Evolutionary conservation across 2,888 invertebrate species (phyloP), one percentile per base, ranked within the genome.

Genomic region (Drosophila atripex): DNA sequence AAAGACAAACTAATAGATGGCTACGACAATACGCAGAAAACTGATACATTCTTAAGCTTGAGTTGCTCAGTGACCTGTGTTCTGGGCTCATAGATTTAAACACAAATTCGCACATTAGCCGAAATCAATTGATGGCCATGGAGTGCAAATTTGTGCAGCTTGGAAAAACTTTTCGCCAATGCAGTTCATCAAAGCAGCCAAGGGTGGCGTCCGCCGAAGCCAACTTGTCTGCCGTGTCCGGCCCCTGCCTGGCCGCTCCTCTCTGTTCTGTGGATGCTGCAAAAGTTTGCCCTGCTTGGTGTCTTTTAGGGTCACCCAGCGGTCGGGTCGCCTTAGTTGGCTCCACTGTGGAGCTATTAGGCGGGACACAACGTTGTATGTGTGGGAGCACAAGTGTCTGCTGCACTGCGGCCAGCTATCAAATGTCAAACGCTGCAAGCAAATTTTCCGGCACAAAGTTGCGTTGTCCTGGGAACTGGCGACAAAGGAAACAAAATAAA

Each of bases 81-180:
- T 18, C 51, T 39, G 39, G 43, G 38, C 39, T 68, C 78, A 80
- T 82, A 78, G 78, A 82, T 86, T 75, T 61, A 71, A 73, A 80
- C 75, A 86, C 78, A 73, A 83, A 80, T 80, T 76, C 78, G 75
- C 80, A 76, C 75, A 80, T 80, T 82, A 78, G 71, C 63, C 71
- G 57, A 49, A 65, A 32, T 46, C 49, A 61, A 59, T 60, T 51
- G 52, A 23, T 57, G 9, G 43, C 18, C 45, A 60, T 58, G 43
- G 63, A 73, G 71, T 76, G 70, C 60, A 71, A 74, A 83, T 83
- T 86, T 86, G 80, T 80, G 73, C 73, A 76, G 75, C 63, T 72
- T 46, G 75, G 55, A 50, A 28, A 78, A 82, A 80, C 49, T 86
- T 83, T 82, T 72, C 53, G 72, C 70, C 83, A 70, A 38, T 73